Evolutionary conservation across 2,888 invertebrate species (phyloP).

Genomic region (Agrochola circellaris): DNA sequence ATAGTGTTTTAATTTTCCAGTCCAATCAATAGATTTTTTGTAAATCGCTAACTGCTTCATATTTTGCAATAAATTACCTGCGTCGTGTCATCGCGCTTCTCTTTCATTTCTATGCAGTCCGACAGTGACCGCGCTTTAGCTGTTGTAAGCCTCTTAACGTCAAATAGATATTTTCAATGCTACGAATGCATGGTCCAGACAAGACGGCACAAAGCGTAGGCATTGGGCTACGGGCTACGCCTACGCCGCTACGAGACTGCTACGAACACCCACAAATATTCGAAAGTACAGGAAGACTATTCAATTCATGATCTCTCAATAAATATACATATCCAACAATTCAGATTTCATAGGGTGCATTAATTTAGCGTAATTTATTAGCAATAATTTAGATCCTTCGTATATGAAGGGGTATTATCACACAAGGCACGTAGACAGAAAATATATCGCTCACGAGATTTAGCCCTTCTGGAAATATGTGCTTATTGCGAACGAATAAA

Average conservation of each 20-base stretch:
- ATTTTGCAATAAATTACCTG: too few relatives aligned
- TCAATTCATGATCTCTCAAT: constrained; percentile 26
- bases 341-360: constrained; percentile 11
- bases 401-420: constrained; percentile 41
- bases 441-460: constrained; percentile 41
- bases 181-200: constrained; percentile 20
- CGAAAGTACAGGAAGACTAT: constrained; percentile 10
- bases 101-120: too few relatives aligned
- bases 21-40: too few relatives aligned
- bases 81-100: too few relatives aligned
- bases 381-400: constrained; percentile 43
- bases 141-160: too few relatives aligned
- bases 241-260: constrained; percentile 41
- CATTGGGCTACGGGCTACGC: constrained; percentile 24
- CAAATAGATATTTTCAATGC: neutral
- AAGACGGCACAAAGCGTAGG: constrained; percentile 18
- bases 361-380: constrained; percentile 39
- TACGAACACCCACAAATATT: constrained; percentile 34
- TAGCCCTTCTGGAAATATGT: constrained; percentile 23
- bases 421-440: constrained; percentile 47
- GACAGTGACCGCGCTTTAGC: too few relatives aligned
- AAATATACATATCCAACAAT: constrained; percentile 14
- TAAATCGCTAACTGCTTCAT: too few relatives aligned
- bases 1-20: too few relatives aligned
- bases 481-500: constrained; percentile 26